phyloP scores from a whole-genome alignment of 2,888 invertebrate genomes.

The Leptothorax acervorum region DNA sequence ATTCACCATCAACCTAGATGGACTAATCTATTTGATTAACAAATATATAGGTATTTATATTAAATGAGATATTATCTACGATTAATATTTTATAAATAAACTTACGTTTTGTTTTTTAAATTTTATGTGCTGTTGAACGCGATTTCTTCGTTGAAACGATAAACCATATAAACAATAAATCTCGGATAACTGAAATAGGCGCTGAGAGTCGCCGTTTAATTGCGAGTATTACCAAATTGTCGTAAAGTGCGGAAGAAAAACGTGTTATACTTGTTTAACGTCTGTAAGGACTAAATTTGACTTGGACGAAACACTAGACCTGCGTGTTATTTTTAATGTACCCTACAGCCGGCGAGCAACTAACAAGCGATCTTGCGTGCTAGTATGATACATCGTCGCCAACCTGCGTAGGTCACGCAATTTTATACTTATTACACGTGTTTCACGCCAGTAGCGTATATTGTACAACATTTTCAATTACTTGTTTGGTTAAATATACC shows the following conservation, averaged over 20 bases:
- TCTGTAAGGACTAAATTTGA: constrained; percentile 27
- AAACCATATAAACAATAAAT: neutral
- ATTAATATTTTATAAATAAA: neutral
- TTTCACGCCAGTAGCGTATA: neutral
- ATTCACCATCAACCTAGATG: neutral
- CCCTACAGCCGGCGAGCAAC: neutral
- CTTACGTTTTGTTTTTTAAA: neutral
- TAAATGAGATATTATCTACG: neutral
- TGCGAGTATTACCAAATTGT: neutral
- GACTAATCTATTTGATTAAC: neutral
- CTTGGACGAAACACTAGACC: neutral
- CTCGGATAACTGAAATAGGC: too few species aligned
- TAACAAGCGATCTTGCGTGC: constrained; percentile 32
- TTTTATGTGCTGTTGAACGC: neutral
- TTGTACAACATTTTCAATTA: constrained; percentile 31
- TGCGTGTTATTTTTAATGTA: constrained; percentile 38
- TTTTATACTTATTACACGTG: constrained; percentile 23
- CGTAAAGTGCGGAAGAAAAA: neutral
- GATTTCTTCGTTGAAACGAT: neutral
- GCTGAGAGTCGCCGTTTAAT: neutral
- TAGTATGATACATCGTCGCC: neutral
- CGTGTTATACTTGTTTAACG: too few species aligned
- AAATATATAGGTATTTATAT: neutral
- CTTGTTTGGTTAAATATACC: neutral
- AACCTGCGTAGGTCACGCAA: constrained; percentile 13